Evolutionary conservation across 1,140 invertebrate genomes (phyloP).

Genomic region (Aphelinus atriplicis): DNA sequence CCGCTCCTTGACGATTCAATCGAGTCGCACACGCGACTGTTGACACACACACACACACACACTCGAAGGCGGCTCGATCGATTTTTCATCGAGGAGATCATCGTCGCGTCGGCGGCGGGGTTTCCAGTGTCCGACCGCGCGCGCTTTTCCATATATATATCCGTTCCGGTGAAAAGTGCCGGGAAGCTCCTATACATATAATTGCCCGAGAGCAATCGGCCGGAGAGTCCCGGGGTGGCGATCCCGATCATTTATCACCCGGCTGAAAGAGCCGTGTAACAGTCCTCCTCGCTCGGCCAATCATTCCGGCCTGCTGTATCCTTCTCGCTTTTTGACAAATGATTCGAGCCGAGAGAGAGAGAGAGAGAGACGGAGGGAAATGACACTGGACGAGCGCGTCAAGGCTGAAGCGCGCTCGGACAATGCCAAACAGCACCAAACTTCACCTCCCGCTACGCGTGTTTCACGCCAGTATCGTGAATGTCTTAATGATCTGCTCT

Average conservation of each 20-base stretch:
- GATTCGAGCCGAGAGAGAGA: background rate
- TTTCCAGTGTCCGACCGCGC: too few species aligned
- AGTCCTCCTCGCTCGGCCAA: background rate
- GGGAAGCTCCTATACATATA: background rate
- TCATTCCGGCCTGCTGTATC: background rate
- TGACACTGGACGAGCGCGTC: background rate
- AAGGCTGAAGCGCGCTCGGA: background rate
- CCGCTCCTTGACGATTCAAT: constrained; percentile 27
- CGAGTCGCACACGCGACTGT: background rate
- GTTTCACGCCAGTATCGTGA: constrained; percentile 25
- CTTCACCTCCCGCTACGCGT: background rate
- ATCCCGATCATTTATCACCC: constrained; percentile 29
- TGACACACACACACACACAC: background rate
- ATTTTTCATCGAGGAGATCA: constrained; percentile 36
- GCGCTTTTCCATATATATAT: too few species aligned
- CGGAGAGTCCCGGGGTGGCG: background rate
- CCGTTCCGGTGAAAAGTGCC: too few species aligned
- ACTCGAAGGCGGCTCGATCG: background rate
- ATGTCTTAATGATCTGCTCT: constrained; percentile 13
- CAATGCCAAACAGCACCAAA: too few species aligned
- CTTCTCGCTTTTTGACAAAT: constrained; percentile 32
- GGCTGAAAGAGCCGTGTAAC: constrained; percentile 25
- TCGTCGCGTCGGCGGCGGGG: background rate
- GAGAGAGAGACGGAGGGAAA: background rate
- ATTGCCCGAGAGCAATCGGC: constrained; percentile 16